A percentile compares a stretch with the other conserved stretches of the same genome.
Conservation (phyloP, 1,140 invertebrate genomes). For the Brachionus koreanus region DNA sequence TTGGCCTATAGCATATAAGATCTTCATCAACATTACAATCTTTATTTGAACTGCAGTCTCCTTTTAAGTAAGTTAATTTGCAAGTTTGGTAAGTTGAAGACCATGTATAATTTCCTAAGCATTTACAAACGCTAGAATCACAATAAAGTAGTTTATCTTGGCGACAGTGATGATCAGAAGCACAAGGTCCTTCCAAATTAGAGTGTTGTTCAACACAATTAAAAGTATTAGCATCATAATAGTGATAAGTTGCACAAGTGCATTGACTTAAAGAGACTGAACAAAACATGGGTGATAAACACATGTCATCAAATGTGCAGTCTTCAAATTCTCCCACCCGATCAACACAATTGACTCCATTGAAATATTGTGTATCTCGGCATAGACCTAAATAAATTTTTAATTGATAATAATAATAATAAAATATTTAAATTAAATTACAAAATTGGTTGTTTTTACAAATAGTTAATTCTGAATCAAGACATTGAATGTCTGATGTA, state of each 20-base stretch:
- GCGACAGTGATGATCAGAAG: not conserved
- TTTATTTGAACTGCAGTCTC: no score
- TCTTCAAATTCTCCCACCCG: no score
- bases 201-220: not conserved
- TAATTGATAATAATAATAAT: no score
- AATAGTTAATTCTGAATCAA: not conserved
- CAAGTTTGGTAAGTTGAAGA: not conserved
- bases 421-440: not conserved
- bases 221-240: not conserved
- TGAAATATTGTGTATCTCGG: no score
- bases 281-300: not conserved
- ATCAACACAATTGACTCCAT: no score
- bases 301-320: not conserved
- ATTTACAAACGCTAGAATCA: not conserved
- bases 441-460: conserved; percentile 1
- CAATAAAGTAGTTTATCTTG: not conserved
- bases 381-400: no score
- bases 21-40: no score
- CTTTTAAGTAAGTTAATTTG: not conserved
- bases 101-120: not conserved
- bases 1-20: no score
- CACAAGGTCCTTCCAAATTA: not conserved
- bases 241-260: not conserved
- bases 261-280: not conserved
- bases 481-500: not conserved